A percentile compares a stretch with the other conserved stretches of the same genome.
Conservation (phyloP, 2,888 invertebrate genomes). For the Melangyna quadrimaculata region DNA sequence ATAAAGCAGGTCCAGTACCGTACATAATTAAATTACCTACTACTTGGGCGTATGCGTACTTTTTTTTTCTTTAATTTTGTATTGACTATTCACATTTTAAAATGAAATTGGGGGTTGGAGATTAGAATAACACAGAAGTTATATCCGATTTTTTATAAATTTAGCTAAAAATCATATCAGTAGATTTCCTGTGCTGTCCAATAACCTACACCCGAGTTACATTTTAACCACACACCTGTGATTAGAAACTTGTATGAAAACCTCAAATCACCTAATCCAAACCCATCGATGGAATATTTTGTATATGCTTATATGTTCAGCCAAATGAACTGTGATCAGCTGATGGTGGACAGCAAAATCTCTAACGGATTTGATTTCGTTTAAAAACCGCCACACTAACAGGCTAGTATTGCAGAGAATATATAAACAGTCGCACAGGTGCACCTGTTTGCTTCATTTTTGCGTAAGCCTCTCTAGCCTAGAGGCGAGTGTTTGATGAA, state of each 20-base stretch:
- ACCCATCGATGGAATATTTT: slow-evolving; percentile 28
- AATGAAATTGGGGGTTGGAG: too few species aligned
- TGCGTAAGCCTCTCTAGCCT: slow-evolving; percentile 66
- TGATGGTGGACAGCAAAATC: slow-evolving; percentile 54
- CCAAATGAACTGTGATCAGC: slow-evolving; percentile 44
- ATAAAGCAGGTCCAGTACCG: too few species aligned
- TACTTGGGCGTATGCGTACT: too few species aligned
- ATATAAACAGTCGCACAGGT: slow-evolving; percentile 32
- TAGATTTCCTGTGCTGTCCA: slow-evolving; percentile 45
- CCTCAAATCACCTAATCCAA: slow-evolving; percentile 1
- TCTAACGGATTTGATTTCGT: slow-evolving; percentile 65
- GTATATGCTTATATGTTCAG: background rate
- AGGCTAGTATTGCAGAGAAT: background rate
- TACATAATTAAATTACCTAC: too few species aligned
- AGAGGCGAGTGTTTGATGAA: slow-evolving; percentile 40
- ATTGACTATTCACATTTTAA: too few species aligned
- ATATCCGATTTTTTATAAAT: slow-evolving; percentile 39
- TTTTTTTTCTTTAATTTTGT: too few species aligned
- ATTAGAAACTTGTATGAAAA: background rate
- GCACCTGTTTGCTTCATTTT: slow-evolving; percentile 66
- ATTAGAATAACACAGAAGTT: slow-evolving; percentile 27
- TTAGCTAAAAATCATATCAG: slow-evolving; percentile 52
- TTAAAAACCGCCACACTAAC: slow-evolving; percentile 28
- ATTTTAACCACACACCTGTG: slow-evolving; percentile 24
- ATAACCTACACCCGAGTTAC: background rate